phyloP scores from a whole-genome alignment of 2,797 vertebrate species.

The Oceanodroma leucorhoa region DNA sequence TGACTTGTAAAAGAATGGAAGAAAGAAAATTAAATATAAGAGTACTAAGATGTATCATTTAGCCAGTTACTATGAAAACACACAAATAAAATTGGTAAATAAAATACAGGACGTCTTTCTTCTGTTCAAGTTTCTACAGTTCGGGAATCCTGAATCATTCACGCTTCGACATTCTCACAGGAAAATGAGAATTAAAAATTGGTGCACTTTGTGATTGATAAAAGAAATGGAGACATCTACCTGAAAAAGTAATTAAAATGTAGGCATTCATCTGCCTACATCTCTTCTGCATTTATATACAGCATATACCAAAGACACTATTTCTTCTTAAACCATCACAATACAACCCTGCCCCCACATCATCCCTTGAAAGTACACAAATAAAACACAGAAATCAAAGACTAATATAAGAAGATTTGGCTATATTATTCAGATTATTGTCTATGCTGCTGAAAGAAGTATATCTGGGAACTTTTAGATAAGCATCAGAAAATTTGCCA shows the following conservation, averaged over 20 bases:
- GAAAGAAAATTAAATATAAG: not conserved
- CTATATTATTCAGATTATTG: not conserved
- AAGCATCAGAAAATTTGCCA: not conserved
- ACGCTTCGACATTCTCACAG: not conserved
- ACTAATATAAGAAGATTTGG: not conserved
- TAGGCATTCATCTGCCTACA: not conserved
- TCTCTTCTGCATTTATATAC: not conserved
- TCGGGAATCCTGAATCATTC: not conserved
- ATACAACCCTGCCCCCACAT: not conserved
- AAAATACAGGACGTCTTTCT: not conserved
- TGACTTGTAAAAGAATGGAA: not conserved
- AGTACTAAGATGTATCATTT: not conserved
- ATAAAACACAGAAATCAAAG: not conserved
- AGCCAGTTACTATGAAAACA: not conserved
- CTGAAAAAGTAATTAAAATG: not conserved
- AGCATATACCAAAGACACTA: not conserved
- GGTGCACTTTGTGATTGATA: not conserved
- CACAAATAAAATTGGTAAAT: not conserved
- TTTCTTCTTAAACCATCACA: not conserved
- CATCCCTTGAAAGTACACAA: not conserved
- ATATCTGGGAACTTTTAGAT: not conserved
- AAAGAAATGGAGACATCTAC: not conserved
- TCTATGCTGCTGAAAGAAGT: not conserved
- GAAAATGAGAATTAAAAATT: not conserved
- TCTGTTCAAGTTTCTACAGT: not conserved